These are phyloP conservation scores for Rhizoglyphus robini DNA, from an alignment of 1,140 invertebrate species.

Conservation along the genomic window DNA sequence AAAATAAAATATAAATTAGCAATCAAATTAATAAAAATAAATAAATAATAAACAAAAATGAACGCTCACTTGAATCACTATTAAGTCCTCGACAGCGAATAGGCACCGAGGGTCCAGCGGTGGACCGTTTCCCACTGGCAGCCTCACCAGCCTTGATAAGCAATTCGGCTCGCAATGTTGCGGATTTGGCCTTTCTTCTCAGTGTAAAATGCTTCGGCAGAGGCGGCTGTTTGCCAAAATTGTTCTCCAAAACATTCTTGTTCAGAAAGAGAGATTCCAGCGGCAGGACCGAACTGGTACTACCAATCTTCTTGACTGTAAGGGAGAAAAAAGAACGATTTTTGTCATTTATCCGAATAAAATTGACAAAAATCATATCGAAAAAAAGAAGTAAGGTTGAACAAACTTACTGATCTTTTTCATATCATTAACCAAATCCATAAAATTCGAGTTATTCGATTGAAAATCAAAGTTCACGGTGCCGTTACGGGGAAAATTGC, in stretches of 20 bases:
- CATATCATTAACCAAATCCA: conserved; percentile 73
- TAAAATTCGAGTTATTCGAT: conserved; percentile 74
- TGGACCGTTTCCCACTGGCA: conserved; percentile 72
- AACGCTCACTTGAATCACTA: conserved; percentile 81
- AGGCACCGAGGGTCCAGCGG: conserved; percentile 66
- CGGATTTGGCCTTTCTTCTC: conserved; percentile 89
- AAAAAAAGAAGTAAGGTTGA: too few relatives aligned
- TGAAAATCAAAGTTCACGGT: conserved; percentile 67
- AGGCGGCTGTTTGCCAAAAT: conserved; percentile 45
- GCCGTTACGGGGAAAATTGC: conserved; percentile 73
- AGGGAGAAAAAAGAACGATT: conserved; percentile 22
- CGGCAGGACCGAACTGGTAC: conserved; percentile 74
- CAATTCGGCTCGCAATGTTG: conserved; percentile 69
- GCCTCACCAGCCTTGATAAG: conserved; percentile 58
- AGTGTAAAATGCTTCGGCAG: conserved; percentile 77
- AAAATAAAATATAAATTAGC: conserved; percentile 2
- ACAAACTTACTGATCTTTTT: conserved; percentile 49
- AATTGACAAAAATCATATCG: not conserved
- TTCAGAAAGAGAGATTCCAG: conserved; percentile 93
- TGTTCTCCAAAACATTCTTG: conserved; percentile 76
- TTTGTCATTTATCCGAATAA: too few relatives aligned
- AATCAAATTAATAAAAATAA: conserved; percentile 15
- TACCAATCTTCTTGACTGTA: conserved; percentile 55
- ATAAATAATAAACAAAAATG: too few relatives aligned
- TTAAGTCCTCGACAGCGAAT: conserved; percentile 83